Percentiles rank a stretch among this genome's conserved stretches.
Conservation (phyloP, 2,888 invertebrate genomes). For the Leistus spinibarbis region DNA sequence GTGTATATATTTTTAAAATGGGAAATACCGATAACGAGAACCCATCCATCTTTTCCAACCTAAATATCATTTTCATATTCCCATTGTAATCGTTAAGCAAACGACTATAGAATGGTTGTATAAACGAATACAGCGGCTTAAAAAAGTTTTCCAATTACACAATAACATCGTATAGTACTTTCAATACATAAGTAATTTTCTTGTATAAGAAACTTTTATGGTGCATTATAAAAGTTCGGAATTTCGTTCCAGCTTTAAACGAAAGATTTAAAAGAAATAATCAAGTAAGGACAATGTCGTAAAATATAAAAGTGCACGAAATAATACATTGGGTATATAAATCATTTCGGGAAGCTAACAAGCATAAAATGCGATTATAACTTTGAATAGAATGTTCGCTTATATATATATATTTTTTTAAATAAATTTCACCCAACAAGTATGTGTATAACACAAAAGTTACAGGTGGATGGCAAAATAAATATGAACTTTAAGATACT, state of each 20-base stretch:
- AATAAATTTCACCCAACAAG: neutral
- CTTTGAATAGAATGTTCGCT: neutral
- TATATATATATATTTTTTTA: too few species aligned
- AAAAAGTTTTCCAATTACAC: slow-evolving; percentile 39
- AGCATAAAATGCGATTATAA: neutral
- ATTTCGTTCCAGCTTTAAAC: slow-evolving; percentile 32
- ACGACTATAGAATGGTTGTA: slow-evolving; percentile 2
- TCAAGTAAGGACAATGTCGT: neutral
- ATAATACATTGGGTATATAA: slow-evolving; percentile 2
- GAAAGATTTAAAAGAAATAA: slow-evolving; percentile 21
- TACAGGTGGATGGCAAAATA: neutral
- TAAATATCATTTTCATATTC: neutral
- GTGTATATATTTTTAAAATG: neutral
- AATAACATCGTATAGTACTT: slow-evolving; percentile 38
- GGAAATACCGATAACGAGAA: neutral
- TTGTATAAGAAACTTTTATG: slow-evolving; percentile 35
- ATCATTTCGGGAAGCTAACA: neutral
- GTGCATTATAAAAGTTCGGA: slow-evolving; percentile 37
- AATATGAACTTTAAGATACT: neutral
- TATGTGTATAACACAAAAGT: neutral
- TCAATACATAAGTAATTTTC: slow-evolving; percentile 38
- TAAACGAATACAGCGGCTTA: slow-evolving; percentile 34
- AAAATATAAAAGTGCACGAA: slow-evolving; percentile 9
- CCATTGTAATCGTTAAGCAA: neutral
- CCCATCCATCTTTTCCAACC: neutral